Conservation (phyloP, 2,797 vertebrate species). For the Dipus sagitta region DNA sequence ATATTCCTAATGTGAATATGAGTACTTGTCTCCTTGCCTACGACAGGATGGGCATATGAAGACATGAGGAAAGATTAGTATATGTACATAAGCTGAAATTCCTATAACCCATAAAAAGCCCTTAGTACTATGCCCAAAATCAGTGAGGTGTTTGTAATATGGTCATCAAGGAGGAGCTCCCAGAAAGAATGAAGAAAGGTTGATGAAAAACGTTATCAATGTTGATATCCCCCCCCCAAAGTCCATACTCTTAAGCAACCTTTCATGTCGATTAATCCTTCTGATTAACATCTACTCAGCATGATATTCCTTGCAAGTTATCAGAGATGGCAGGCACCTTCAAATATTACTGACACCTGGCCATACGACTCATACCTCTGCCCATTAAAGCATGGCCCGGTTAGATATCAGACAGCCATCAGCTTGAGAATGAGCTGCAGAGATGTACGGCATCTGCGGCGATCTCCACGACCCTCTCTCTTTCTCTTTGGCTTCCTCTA, state of each 20-base stretch:
- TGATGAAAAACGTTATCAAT: not conserved
- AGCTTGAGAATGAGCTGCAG: rapidly evolving
- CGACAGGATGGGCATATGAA: not conserved
- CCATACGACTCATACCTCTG: rapidly evolving
- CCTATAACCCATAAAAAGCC: not conserved
- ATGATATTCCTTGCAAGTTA: not conserved
- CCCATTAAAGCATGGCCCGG: not conserved
- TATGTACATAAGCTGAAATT: not conserved
- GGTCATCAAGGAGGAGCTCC: not conserved
- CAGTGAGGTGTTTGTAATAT: not conserved
- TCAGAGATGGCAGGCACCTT: not conserved
- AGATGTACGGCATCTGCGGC: rapidly evolving
- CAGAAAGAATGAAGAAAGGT: conserved; percentile 15
- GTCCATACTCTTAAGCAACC: not conserved
- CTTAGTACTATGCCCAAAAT: not conserved
- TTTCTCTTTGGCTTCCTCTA: not conserved
- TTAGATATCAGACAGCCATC: rapidly evolving
- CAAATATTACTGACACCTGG: too few relatives aligned
- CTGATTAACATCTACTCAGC: not conserved
- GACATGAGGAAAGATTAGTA: not conserved
- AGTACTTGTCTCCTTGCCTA: rapidly evolving
- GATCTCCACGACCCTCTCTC: not conserved
- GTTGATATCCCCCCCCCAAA: not conserved
- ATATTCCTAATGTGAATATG: not conserved
- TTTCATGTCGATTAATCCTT: not conserved